Evolutionary conservation across 2,888 invertebrate species (phyloP), one percentile per base, ranked within the genome.

Genomic region (Eristalinus aeneus): DNA sequence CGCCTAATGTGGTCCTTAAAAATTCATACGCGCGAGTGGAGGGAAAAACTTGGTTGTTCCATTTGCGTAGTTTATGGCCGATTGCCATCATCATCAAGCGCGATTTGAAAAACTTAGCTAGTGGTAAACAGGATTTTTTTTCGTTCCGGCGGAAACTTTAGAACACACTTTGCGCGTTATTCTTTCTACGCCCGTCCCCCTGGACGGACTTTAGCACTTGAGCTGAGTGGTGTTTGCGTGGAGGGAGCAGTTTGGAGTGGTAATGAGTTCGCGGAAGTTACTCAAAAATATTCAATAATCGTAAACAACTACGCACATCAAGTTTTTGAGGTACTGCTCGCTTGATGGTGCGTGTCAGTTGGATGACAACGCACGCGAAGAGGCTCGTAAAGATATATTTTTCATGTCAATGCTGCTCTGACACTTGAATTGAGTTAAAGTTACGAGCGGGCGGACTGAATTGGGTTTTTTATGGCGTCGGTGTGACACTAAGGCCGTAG

Each of bases 21-120:
- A 32, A 65, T 73, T 65, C 23, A 12, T 54, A 11, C 27, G n/a
- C 20, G 53, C 54, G 54, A 54, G 36, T 60, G 27, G 27, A 23
- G 11, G 9, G 27, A 27, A 22, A 32, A 58, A 46, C 58, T 27
- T 68, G 36, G 61, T 23, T 73, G 34, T 12, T 60, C 60, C 65
- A 73, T 60, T 64, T 58, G 63, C 46, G 20, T 78, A 77, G 58
- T 83, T 83, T 64, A 83, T 83, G 34, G 75, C 71, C 79, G 75
- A 84, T 75, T 75, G 84, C 79, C 72, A 80, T 84, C 71, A 84
- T 75, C 84, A 75, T 72, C 71, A 75, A 34, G 23, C 22, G 16
- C 54, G 22, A 54, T 56, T 67, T 65, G 27, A 71, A 39, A 60
- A 36, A 23, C 73, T 68, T 58, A 58, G 60, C 58, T 53, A 46